phyloP scores from a whole-genome alignment of 1,140 invertebrate genomes.

The Apis dorsata region DNA sequence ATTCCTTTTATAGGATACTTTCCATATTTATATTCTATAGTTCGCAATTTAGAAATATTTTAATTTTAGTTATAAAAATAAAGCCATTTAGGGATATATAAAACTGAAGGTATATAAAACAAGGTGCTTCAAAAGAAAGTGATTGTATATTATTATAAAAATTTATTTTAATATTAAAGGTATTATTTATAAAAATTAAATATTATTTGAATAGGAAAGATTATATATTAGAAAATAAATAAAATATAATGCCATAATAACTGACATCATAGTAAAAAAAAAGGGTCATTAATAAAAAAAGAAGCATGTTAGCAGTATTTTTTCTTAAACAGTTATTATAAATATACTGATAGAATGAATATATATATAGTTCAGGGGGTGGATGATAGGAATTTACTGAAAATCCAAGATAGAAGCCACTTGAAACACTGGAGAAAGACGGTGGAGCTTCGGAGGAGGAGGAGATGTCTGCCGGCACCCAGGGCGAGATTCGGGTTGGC shows the following conservation, averaged over 20 bases:
- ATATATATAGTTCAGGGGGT: conserved; percentile 77
- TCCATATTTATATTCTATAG: background rate
- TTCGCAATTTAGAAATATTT: background rate
- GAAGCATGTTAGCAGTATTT: conserved; percentile 62
- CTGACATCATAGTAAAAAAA: conserved; percentile 45
- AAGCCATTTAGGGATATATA: background rate
- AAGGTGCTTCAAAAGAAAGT: conserved; percentile 9
- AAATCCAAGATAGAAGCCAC: conserved; percentile 77
- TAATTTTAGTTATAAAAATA: conserved; percentile 9
- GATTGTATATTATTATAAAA: background rate
- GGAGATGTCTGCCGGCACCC: conserved; percentile 87
- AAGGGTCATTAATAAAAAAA: conserved; percentile 34
- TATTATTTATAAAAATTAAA: background rate
- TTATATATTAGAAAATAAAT: background rate
- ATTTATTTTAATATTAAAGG: background rate
- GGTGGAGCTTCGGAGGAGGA: conserved; percentile 79
- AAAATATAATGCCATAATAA: conserved; percentile 40
- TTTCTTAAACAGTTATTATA: conserved; percentile 44
- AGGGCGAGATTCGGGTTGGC: conserved; percentile 97
- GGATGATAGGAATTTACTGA: conserved; percentile 79
- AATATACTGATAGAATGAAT: conserved; percentile 66
- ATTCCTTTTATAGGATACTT: background rate
- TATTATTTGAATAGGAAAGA: background rate
- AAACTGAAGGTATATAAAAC: background rate
- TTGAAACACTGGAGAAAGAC: conserved; percentile 80